These are phyloP conservation scores for Rhea americana DNA, from an alignment of 2,113 vertebrate genomes.

Conservation along the genomic window DNA sequence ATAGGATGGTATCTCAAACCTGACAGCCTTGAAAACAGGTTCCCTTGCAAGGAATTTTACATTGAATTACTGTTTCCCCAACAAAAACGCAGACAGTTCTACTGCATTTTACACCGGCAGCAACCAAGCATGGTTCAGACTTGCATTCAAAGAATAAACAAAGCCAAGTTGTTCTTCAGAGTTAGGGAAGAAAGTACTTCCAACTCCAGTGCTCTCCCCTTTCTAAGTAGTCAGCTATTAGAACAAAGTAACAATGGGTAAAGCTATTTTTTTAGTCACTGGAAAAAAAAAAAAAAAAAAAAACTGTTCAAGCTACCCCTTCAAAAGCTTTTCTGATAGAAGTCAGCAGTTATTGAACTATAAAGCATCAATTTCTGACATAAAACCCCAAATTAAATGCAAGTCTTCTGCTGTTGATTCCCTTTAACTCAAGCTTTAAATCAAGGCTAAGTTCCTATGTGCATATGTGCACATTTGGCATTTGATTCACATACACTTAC, in stretches of 20 bases:
- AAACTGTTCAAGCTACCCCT: neutral
- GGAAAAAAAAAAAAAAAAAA: neutral
- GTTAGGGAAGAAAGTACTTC: neutral
- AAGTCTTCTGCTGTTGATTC: neutral
- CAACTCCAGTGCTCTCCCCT: neutral
- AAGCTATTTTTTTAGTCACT: neutral
- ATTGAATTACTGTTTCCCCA: neutral
- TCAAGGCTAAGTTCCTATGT: rapidly evolving
- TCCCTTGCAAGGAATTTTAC: no score
- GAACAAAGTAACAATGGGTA: rapidly evolving
- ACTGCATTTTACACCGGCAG: neutral
- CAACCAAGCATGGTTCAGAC: rapidly evolving
- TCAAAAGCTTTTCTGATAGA: neutral
- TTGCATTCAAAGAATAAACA: neutral
- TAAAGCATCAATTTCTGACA: neutral
- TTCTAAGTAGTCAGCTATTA: neutral
- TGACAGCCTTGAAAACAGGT: no score
- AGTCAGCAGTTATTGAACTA: neutral
- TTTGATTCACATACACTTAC: neutral
- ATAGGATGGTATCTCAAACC: no score
- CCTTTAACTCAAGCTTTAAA: neutral
- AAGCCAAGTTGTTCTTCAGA: neutral
- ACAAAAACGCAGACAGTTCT: neutral
- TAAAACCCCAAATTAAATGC: rapidly evolving
- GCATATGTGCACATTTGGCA: neutral